Conservation (phyloP, 2,113 vertebrate genomes). For the Serinus canaria region DNA sequence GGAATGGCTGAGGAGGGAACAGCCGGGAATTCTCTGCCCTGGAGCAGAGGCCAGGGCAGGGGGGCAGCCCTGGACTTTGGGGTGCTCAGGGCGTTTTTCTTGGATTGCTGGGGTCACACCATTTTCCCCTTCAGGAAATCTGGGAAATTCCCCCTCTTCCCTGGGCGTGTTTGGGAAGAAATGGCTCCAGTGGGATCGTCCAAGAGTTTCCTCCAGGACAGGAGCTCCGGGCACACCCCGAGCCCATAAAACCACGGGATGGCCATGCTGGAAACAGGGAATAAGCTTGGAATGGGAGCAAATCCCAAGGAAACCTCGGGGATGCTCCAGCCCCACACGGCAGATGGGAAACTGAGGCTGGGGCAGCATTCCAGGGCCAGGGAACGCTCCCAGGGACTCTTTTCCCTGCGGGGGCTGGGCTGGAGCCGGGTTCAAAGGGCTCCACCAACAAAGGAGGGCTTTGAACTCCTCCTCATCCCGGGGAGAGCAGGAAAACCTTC, state of each 20-base stretch:
- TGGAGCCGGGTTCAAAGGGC: slow-evolving; percentile 41
- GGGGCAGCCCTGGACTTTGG: not conserved
- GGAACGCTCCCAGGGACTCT: not conserved
- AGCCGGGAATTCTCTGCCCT: not conserved
- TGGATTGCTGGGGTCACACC: not conserved
- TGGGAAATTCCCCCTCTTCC: not conserved
- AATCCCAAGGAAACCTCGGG: rapidly evolving
- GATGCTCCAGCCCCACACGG: not conserved
- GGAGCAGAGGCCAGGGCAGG: not conserved
- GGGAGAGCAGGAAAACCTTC: slow-evolving; percentile 39
- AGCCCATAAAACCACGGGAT: rapidly evolving
- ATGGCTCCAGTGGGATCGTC: rapidly evolving
- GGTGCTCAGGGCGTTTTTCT: not conserved
- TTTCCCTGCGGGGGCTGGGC: not conserved
- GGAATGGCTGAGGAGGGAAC: not conserved
- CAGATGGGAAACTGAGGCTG: not conserved
- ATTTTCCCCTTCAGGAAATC: not conserved
- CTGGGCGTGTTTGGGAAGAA: not conserved
- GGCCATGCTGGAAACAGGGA: rapidly evolving
- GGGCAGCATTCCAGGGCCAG: not conserved
- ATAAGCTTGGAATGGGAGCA: rapidly evolving
- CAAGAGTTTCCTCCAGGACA: rapidly evolving
- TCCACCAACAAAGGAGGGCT: slow-evolving; percentile 13
- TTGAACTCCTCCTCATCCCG: slow-evolving; percentile 49
- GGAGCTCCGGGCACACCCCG: rapidly evolving